Base-by-base conservation (phyloP, 2,113 vertebrate genomes). In the Corythornis cristatus region DNA sequence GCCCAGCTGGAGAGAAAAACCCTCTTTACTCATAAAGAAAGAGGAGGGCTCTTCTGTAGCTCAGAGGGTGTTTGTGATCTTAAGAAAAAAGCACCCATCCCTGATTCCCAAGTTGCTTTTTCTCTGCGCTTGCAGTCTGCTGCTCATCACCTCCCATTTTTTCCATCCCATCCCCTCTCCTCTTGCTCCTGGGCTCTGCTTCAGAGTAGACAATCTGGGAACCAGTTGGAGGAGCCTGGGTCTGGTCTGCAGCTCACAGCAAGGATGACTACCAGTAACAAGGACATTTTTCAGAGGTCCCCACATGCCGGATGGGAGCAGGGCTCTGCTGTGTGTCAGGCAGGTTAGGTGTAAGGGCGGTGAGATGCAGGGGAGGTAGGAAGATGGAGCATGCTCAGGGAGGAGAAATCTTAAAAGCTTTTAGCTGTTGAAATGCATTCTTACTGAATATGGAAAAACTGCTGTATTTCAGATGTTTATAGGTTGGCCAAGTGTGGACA, bases 381-480 rank as follows among this genome's bases (percentile, higher is more conserved):
- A 76, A 31, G 86, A 54, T 62, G 77, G 70, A 84, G 78, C 86
- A 31, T 46, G 90, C 89, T 89, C 66, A 19, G 62, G 33, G 56
- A 89, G 14, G 14, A 67, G 82, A 89, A 93, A 77, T 83, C 87
- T 64, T 94, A 93, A 82, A 90, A 91, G 75, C n/a, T 89, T 93
- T 95, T 80, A 77, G 72, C 85, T 81, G 85, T 75, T 83, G 68
- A 91, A 93, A 53, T 2, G 2, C 73, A 95, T 94, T 95, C 61
- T 61, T 89, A 6, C 60, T 74, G 91, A 95, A 29, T 89, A 42
- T 83, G 93, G 93, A 87, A 89, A 88, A 96, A 74, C 37, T 48
- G 75, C 74, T 91, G 71, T 64, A 70, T 89, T 94, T 96, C 75
- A 95, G 75, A 95, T 93, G 87, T 92, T 95, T 74, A 77, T 88